Evolutionary conservation across 2,888 invertebrate genomes (phyloP).

Genomic region (Mimachlamys varia): DNA sequence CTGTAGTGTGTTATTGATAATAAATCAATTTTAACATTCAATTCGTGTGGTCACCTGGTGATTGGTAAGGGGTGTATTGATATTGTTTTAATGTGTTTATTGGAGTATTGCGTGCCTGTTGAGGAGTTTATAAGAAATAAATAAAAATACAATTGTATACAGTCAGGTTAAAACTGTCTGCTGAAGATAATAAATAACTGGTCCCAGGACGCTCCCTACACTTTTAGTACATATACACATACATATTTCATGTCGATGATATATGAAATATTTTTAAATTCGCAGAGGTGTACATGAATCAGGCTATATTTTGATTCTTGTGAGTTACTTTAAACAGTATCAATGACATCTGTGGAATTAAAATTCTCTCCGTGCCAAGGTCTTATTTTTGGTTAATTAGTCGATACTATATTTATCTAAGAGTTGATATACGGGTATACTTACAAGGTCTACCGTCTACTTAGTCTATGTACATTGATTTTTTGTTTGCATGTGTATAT

Average conservation of each 20-base stretch:
- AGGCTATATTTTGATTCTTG: not conserved
- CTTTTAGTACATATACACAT: not conserved
- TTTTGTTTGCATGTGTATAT: too few species aligned
- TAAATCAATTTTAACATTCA: not conserved
- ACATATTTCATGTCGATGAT: not conserved
- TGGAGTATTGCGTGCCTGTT: not conserved
- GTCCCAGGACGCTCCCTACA: not conserved
- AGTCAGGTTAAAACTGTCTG: conserved; percentile 7
- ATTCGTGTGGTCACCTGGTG: not conserved
- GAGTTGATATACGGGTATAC: too few species aligned
- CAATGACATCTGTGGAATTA: not conserved
- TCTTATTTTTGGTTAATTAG: not conserved
- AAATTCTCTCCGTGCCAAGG: not conserved
- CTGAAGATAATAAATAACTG: not conserved
- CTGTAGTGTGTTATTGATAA: not conserved
- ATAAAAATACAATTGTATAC: conserved; percentile 10
- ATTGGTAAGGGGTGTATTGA: not conserved
- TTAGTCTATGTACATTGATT: too few species aligned
- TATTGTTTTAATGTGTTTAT: conserved; percentile 17
- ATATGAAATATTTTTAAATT: conserved; percentile 19
- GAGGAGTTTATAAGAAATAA: not conserved
- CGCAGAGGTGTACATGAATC: not conserved
- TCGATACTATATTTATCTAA: too few species aligned
- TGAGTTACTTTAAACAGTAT: not conserved
- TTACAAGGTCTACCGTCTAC: too few species aligned